A percentile compares a stretch with the other conserved stretches of the same genome.
Conservation (phyloP, 2,113 vertebrate species). For the Pholis gunnellus region DNA sequence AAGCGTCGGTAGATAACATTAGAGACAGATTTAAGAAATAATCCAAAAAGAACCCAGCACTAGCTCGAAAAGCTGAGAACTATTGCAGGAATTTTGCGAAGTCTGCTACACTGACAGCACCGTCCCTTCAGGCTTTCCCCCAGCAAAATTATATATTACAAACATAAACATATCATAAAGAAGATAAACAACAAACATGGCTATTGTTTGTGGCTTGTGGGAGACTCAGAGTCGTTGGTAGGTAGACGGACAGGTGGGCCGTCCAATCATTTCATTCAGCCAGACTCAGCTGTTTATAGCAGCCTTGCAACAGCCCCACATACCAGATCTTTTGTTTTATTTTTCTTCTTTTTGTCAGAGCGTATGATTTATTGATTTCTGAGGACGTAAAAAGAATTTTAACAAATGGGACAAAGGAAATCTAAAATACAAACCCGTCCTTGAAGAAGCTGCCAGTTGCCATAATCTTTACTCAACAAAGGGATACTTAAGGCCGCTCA, state of each 20-base stretch:
- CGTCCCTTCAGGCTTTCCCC: too few relatives aligned
- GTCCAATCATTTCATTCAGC: not conserved
- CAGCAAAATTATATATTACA: too few relatives aligned
- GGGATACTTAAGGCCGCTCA: not conserved
- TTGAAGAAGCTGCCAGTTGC: constrained; percentile 1
- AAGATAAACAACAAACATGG: too few relatives aligned
- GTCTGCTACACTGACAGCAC: too few relatives aligned
- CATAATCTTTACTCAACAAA: constrained; percentile 9
- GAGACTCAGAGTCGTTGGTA: too few relatives aligned
- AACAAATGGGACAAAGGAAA: not conserved
- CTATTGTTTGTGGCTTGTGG: too few relatives aligned
- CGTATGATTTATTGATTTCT: not conserved
- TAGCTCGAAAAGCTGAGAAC: too few relatives aligned
- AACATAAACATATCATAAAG: too few relatives aligned
- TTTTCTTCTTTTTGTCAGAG: not conserved
- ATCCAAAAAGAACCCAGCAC: too few relatives aligned
- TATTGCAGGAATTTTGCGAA: too few relatives aligned
- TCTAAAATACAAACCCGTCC: not conserved
- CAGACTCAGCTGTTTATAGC: not conserved
- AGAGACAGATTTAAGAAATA: too few relatives aligned
- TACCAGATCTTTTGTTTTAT: not conserved
- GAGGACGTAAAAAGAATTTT: not conserved
- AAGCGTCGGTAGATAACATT: not conserved
- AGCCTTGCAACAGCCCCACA: not conserved
- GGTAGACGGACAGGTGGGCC: too few relatives aligned